Base-by-base conservation (phyloP, 2,797 vertebrate species). In the Huso huso region DNA sequence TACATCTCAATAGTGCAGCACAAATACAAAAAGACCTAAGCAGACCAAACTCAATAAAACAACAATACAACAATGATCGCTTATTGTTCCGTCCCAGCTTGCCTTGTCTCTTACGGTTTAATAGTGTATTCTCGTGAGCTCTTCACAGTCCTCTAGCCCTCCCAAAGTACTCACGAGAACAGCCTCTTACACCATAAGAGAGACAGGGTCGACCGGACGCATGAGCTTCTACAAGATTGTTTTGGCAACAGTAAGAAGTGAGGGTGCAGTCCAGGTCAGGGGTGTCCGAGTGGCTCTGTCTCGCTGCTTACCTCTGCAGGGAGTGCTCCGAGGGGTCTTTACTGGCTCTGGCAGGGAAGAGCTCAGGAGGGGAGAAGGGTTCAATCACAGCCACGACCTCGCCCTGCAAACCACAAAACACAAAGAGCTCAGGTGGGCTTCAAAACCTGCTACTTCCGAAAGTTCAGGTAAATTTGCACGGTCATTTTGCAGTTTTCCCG, bases 261-360 rank as follows among this genome's bases (percentile, higher is more conserved):
- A 7, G 12, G 8, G 8, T 8, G 51, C 51, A 53, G 51, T 8
- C 64, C 23, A 37, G 51, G 8, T 53, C 51, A 53, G 6, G 6
- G 51, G 51, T 53, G 51, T 37, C 23, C 51, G 12, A 1, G 51
- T 9, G 51, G 8, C 51, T 53, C 51, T 3, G 3, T 8, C 6
- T 13, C 18, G 3, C 10, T 10, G 59, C 59, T n/a, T 8, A 9
- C 37, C 48, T 8, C 49, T 52, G 12, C 66, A 78, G 70, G 85
- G 84, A 86, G 74, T 69, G 73, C 52, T 80, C 70, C 63, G 87
- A 76, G 2, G 72, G 76, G 78, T 84, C 83, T 83, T 70, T 82
- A 81, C 72, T 81, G 68, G 78, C 83, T 73, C 83, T 81, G 72
- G 87, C 85, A 0, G 80, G 84, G 78, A 79, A 81, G 72, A 82